Evolutionary conservation across 1,140 invertebrate genomes (phyloP).

Genomic region (Artemia franciscana): DNA sequence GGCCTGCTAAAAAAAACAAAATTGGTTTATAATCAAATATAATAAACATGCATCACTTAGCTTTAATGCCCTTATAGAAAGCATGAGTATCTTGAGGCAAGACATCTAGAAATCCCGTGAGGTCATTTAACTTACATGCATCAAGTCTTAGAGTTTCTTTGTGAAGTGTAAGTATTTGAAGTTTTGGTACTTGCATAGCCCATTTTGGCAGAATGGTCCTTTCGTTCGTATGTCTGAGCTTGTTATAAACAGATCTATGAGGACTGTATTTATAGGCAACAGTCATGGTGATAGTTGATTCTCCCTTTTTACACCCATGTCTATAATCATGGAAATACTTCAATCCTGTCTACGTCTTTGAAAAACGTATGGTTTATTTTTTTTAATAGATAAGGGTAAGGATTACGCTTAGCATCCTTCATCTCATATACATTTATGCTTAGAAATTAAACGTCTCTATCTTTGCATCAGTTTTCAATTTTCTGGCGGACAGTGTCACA

Average conservation of each 20-base stretch:
- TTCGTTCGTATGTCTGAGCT: not conserved
- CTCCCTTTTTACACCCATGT: not conserved
- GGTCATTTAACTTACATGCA: not conserved
- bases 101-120: not conserved
- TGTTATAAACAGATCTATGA: not conserved
- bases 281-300: not conserved
- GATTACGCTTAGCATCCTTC: too few relatives aligned
- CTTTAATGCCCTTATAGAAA: not conserved
- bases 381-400: not conserved
- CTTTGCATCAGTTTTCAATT: constrained; percentile 11
- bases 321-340: not conserved
- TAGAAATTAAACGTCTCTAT: too few relatives aligned
- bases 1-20: not conserved
- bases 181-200: not conserved
- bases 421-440: too few relatives aligned
- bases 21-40: not conserved
- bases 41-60: not conserved
- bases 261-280: not conserved
- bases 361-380: not conserved
- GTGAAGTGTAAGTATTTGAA: not conserved
- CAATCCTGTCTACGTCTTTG: not conserved
- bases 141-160: not conserved
- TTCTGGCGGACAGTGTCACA: constrained; percentile 16
- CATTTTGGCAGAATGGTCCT: not conserved
- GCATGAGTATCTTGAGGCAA: not conserved